Evolutionary conservation across 1,140 invertebrate genomes (phyloP).

Genomic region (Daktulosphaira vitifoliae): DNA sequence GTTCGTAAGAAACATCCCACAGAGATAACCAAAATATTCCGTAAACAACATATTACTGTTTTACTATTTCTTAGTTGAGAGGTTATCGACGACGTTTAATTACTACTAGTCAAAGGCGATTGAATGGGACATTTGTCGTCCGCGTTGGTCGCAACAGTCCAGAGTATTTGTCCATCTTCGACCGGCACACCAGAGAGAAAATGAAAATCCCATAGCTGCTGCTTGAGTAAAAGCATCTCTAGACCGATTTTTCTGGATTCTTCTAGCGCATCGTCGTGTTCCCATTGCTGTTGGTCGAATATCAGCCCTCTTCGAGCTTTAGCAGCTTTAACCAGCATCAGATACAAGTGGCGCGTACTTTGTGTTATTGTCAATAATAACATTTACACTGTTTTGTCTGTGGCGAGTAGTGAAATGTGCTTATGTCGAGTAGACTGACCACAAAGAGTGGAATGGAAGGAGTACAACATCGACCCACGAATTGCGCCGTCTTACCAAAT

Average conservation of each 20-base stretch:
- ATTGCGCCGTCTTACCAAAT: constrained; percentile 7
- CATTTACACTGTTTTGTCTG: no score
- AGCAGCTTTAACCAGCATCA: no score
- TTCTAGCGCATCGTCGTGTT: not conserved
- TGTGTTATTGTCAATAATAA: no score
- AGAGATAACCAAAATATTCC: no score
- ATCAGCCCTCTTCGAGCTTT: not conserved
- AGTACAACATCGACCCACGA: not conserved
- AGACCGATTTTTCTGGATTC: not conserved
- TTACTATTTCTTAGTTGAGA: no score
- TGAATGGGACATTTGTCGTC: not conserved
- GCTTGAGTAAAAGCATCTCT: not conserved
- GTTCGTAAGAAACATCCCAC: no score
- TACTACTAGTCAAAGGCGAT: no score
- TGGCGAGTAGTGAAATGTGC: no score
- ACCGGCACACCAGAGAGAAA: not conserved
- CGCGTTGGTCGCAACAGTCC: not conserved
- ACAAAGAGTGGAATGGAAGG: not conserved
- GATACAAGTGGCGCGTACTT: no score
- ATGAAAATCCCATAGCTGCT: constrained; percentile 2
- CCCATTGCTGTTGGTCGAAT: not conserved
- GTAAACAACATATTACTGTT: no score
- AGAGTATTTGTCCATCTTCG: not conserved
- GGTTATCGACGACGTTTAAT: no score
- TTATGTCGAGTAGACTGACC: no score